phyloP scores from a whole-genome alignment of 1,140 invertebrate genomes.

The Panagrolaimus sp. region DNA sequence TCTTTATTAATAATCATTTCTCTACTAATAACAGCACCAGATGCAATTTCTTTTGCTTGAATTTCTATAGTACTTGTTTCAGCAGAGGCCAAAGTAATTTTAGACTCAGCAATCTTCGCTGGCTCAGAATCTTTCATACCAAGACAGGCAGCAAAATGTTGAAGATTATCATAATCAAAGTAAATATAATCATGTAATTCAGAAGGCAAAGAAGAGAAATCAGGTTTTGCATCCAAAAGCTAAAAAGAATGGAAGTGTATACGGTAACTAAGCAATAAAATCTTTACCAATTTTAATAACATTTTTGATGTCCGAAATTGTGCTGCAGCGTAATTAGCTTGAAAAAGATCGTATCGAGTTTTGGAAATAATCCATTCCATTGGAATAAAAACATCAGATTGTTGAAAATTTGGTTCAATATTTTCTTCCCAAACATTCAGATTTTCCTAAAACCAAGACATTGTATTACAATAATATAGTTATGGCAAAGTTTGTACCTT shows the following conservation, averaged over 20 bases:
- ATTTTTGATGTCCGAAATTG: conserved; percentile 3
- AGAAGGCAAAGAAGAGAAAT: neutral
- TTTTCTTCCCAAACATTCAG: neutral
- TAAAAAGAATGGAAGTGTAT: neutral
- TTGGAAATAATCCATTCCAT: neutral
- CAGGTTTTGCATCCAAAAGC: neutral
- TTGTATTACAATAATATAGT: too few relatives aligned
- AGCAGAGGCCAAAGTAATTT: too few relatives aligned
- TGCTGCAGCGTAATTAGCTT: neutral
- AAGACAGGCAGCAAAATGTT: neutral
- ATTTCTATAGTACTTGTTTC: too few relatives aligned
- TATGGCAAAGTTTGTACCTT: neutral
- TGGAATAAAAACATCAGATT: neutral
- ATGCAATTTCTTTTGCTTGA: too few relatives aligned
- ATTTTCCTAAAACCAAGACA: neutral
- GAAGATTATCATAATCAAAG: neutral
- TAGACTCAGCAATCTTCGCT: neutral
- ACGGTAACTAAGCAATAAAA: too few relatives aligned
- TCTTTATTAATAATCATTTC: too few relatives aligned
- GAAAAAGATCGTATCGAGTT: neutral
- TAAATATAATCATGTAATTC: neutral
- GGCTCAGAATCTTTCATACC: neutral
- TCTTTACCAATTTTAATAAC: neutral
- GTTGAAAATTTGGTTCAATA: neutral
- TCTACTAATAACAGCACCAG: too few relatives aligned